phyloP scores from a whole-genome alignment of 2,113 vertebrate species.

The Athene cunicularia region DNA sequence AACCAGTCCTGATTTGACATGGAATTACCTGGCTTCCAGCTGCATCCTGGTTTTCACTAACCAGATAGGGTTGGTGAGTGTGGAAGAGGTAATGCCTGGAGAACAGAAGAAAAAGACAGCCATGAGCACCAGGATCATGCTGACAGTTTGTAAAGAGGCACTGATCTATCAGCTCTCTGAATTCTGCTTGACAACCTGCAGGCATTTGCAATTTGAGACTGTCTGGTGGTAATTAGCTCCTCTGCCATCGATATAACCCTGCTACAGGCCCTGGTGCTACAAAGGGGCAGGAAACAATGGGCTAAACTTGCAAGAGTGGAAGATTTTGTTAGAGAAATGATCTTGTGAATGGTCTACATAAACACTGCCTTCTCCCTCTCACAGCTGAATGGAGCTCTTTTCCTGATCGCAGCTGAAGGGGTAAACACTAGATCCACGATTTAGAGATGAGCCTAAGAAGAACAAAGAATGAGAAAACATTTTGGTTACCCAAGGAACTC shows the following conservation, averaged over 20 bases:
- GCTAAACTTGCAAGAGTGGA: not conserved
- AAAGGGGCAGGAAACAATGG: not conserved
- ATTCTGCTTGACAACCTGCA: not conserved
- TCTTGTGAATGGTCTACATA: not conserved
- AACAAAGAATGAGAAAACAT: not conserved
- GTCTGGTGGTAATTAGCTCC: not conserved
- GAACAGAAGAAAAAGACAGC: not conserved
- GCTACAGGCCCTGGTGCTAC: not conserved
- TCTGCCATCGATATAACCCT: not conserved
- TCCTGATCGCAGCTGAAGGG: not conserved
- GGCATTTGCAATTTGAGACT: not conserved
- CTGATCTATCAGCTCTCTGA: not conserved
- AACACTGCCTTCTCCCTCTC: not conserved
- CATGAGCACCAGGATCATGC: not conserved
- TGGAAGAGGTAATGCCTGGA: conserved; percentile 53
- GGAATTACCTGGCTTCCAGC: conserved; percentile 59
- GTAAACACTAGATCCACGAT: not conserved
- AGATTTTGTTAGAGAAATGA: not conserved
- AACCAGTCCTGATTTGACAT: not conserved
- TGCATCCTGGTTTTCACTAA: conserved; percentile 74
- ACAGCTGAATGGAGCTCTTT: not conserved
- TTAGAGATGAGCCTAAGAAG: not conserved
- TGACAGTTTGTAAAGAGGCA: not conserved
- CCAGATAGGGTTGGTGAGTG: conserved; percentile 71
- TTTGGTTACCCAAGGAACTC: not conserved